Evolutionary conservation across 1,140 invertebrate genomes (phyloP).

Genomic region (Pseudobourletiella spinata): DNA sequence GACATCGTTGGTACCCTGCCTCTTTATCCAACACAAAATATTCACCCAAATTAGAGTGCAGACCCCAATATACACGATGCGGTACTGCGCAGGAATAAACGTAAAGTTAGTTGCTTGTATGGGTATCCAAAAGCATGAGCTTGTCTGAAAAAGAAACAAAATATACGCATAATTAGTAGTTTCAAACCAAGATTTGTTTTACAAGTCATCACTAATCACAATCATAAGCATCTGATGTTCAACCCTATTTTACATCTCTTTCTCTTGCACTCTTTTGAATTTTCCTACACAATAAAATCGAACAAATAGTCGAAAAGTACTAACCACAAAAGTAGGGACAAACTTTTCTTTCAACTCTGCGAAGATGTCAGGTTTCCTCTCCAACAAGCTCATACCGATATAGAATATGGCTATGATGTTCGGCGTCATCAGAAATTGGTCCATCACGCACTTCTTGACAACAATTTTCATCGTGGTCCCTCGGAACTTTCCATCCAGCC

Average conservation of each 20-base stretch:
- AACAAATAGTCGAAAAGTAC: not conserved
- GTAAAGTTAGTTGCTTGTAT: constrained; percentile 65
- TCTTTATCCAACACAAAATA: constrained; percentile 63
- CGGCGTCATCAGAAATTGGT: constrained; percentile 68
- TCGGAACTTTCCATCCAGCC: constrained; percentile 57
- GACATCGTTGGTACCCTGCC: too few species aligned
- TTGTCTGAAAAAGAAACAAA: constrained; percentile 35
- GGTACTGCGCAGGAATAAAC: constrained; percentile 53
- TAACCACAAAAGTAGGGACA: constrained; percentile 55
- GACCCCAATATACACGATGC: constrained; percentile 61
- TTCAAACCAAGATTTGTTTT: too few species aligned
- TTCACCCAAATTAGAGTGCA: constrained; percentile 67
- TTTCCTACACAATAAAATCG: too few species aligned
- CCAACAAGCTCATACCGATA: constrained; percentile 60
- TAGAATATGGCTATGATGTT: constrained; percentile 59
- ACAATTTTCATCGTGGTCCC: constrained; percentile 55
- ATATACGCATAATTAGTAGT: too few species aligned
- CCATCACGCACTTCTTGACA: constrained; percentile 59
- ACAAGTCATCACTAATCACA: too few species aligned
- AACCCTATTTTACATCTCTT: too few species aligned
- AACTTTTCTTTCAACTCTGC: constrained; percentile 63
- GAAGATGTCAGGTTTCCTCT: constrained; percentile 54
- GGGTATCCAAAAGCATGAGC: constrained; percentile 67
- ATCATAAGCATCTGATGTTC: too few species aligned
- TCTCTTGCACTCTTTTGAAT: too few species aligned